Percentiles rank a stretch among this genome's conserved stretches.
phyloP scores from a whole-genome alignment of 2,797 vertebrate genomes.

The Coregonus ussuriensis region DNA sequence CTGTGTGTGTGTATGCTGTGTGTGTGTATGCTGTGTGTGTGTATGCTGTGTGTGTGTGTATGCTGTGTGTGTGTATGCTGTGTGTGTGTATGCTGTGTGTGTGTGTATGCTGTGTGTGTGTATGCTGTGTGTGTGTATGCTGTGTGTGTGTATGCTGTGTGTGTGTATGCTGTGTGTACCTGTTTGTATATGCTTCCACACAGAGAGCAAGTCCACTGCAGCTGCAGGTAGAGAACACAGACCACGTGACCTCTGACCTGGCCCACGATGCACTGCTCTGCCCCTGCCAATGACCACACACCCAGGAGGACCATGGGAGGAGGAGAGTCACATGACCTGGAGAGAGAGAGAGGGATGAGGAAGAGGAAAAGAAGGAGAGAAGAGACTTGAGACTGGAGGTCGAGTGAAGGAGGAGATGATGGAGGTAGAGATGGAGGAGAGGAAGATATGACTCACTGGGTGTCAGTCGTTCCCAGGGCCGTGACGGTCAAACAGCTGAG shows the following conservation, averaged over 20 bases:
- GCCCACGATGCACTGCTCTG: constrained; percentile 30
- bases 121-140: background rate
- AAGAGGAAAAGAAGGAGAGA: background rate
- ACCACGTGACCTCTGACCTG: constrained; percentile 46
- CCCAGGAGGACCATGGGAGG: constrained; percentile 47
- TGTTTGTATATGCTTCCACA: constrained; percentile 44
- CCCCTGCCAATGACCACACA: constrained; percentile 27
- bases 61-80: background rate
- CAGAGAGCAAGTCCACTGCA: constrained; percentile 55
- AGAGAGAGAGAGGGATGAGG: background rate
- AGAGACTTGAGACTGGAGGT: too few species aligned
- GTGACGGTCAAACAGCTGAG: constrained; percentile 50
- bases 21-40: constrained; percentile 7
- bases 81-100: constrained; percentile 10
- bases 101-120: constrained; percentile 6
- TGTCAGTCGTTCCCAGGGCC: constrained; percentile 25
- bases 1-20: background rate
- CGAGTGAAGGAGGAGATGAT: background rate
- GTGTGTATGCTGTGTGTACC: constrained; percentile 18
- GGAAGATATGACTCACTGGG: constrained; percentile 13
- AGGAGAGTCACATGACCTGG: constrained; percentile 30
- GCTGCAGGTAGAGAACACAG: constrained; percentile 47
- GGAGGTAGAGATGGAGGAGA: background rate
- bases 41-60: constrained; percentile 10
- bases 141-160: constrained; percentile 8